Base-by-base conservation (phyloP, 2,113 vertebrate species). In the Alexandromys fortis region DNA sequence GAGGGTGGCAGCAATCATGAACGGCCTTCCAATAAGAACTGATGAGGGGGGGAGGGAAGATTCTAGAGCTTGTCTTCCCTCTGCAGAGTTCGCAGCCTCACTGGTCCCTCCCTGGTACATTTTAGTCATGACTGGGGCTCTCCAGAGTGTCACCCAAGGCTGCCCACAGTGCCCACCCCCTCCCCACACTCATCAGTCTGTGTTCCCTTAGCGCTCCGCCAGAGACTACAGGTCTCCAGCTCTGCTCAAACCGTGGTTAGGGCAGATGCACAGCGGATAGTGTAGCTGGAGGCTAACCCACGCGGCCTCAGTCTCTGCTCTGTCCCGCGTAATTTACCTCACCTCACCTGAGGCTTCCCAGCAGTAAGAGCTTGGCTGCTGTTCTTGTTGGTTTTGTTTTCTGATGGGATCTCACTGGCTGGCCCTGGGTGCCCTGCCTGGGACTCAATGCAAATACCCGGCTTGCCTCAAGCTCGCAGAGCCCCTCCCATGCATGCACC, bases 71-170 rank as follows among this genome's bases (percentile, higher is more conserved):
- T 9, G 1, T 47, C 16, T 58, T 52, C 52, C 42, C 49, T n/a
- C 0, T 22, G 0, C 21, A 3, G 17, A 55, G 28, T 13, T 47
- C 22, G 0, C 0, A 30, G 38, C 45, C 67, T 24, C 75, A 26
- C 42, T 70, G 26, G 2, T 30, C 61, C 14, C 16, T 19, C 11
- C 30, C 67, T 6, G 61, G 14, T 7, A 8, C 42, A 22, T 58
- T 72, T 38, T 22, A 14, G n/a, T 26, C 10, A 19, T 63, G 33
- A 7, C 58, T 47, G 78, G 58, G 47, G 6, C 47, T 35, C 28
- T 28, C 17, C 24, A 10, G 75, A 14, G 47, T 16, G 30, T 47
- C 16, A 0, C 6, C 1, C 42, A 28, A 6, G 33, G 58, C 55
- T 28, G 7, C 11, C 35, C n/a, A 22, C 38, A 1, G 9, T 30